phyloP scores from a whole-genome alignment of 2,888 invertebrate genomes.

The Chymomyza amoena region DNA sequence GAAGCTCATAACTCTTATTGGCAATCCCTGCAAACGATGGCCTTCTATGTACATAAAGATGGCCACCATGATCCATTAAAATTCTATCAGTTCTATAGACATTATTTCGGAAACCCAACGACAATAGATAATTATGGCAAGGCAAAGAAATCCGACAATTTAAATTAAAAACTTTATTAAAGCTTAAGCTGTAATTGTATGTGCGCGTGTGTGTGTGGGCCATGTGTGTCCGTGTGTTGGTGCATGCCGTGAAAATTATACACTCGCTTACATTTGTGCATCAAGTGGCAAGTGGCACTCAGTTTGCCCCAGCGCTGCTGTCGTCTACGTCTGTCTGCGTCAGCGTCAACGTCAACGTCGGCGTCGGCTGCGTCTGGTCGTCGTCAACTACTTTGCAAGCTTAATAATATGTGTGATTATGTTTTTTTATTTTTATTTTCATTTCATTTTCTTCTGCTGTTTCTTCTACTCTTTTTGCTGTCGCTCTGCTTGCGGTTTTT shows the following conservation, averaged over 20 bases:
- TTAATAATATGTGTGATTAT: slow-evolving; percentile 4
- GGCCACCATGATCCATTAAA: too few species aligned
- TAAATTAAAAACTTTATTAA: neutral
- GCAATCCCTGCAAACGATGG: too few species aligned
- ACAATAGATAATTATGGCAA: too few species aligned
- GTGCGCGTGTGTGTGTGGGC: neutral
- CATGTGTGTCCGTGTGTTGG: neutral
- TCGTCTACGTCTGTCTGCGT: neutral
- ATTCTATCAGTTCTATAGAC: too few species aligned
- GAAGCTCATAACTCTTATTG: too few species aligned
- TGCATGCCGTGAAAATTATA: slow-evolving; percentile 32
- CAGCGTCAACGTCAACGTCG: too few species aligned
- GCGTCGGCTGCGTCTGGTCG: neutral
- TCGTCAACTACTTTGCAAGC: slow-evolving; percentile 20
- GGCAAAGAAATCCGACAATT: too few species aligned
- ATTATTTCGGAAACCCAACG: too few species aligned
- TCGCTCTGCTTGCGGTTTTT: slow-evolving; percentile 18
- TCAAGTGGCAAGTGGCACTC: slow-evolving; percentile 39
- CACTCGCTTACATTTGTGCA: slow-evolving; percentile 29
- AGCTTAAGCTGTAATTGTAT: neutral
- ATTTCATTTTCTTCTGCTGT: neutral
- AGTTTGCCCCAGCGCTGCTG: slow-evolving; percentile 23
- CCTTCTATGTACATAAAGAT: too few species aligned
- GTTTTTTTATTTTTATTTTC: neutral
- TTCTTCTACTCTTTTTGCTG: slow-evolving; percentile 1